Evolutionary conservation across 2,888 invertebrate genomes (phyloP).

Genomic region (Aphidius colemani): DNA sequence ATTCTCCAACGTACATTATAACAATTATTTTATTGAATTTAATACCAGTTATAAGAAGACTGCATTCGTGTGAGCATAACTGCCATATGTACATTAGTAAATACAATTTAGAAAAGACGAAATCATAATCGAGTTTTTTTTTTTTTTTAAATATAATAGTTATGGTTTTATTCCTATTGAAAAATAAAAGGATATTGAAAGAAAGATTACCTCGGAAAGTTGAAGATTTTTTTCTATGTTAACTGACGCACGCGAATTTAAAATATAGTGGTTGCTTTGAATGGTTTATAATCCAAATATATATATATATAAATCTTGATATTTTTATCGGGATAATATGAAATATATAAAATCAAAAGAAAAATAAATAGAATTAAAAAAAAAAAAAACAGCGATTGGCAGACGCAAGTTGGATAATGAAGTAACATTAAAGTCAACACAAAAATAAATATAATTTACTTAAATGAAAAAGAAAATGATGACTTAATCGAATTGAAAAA

Average conservation of each 20-base stretch:
- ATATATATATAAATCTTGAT: slow-evolving; percentile 14
- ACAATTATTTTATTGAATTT: no score
- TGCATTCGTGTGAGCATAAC: slow-evolving; percentile 30
- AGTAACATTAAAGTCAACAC: background rate
- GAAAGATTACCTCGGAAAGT: slow-evolving; percentile 16
- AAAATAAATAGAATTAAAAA: background rate
- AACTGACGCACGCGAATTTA: background rate
- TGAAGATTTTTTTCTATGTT: slow-evolving; percentile 14
- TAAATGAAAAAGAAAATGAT: background rate
- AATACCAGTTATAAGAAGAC: slow-evolving; percentile 12
- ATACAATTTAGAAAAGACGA: slow-evolving; percentile 16
- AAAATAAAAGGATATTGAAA: background rate
- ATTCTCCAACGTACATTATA: no score
- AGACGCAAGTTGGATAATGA: slow-evolving; percentile 8
- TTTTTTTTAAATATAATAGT: background rate
- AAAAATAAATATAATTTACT: background rate
- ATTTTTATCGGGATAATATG: slow-evolving; percentile 36
- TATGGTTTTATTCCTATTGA: background rate
- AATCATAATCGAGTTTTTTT: background rate
- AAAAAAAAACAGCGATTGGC: slow-evolving; percentile 3
- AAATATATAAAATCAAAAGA: slow-evolving; percentile 29
- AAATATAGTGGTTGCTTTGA: background rate
- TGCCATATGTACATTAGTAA: slow-evolving; percentile 38
- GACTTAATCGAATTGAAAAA: background rate
- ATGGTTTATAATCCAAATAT: background rate